phyloP scores from a whole-genome alignment of 2,797 vertebrate species.

The Yasuhikotakia modesta region DNA sequence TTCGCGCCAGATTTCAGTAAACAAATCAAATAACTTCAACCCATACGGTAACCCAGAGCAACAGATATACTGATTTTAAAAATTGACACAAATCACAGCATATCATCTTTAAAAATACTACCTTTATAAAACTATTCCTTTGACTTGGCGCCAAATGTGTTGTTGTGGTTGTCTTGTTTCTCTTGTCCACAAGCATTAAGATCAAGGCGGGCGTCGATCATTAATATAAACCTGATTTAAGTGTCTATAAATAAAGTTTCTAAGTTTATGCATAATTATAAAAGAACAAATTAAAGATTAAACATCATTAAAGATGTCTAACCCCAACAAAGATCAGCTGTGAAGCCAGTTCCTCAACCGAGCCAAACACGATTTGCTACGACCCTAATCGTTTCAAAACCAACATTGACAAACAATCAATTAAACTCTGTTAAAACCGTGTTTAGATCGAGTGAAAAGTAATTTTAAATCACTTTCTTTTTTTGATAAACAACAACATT shows the following conservation, averaged over 20 bases:
- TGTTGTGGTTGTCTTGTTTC: slow-evolving; percentile 6
- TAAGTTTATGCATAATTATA: not conserved
- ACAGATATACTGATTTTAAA: not conserved
- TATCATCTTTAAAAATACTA: not conserved
- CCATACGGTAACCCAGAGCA: not conserved
- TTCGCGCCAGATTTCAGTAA: slow-evolving; percentile 32
- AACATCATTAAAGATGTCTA: not conserved
- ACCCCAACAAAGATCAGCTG: slow-evolving; percentile 5
- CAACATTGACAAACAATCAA: not conserved
- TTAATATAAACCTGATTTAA: not conserved
- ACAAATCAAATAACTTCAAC: not conserved
- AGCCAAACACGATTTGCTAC: not conserved
- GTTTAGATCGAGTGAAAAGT: not conserved
- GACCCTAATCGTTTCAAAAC: not conserved
- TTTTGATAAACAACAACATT: not conserved
- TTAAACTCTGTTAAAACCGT: not conserved
- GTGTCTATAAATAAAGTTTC: not conserved
- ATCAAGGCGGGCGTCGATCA: not conserved
- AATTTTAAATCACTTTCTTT: not conserved
- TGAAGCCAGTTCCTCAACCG: not conserved
- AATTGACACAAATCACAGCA: not conserved
- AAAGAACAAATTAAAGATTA: no score
- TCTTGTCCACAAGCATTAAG: not conserved
- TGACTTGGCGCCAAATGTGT: not conserved
- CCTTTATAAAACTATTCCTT: not conserved